Evolutionary conservation across 2,888 invertebrate species (phyloP).

Genomic region (Volucella zonaria): DNA sequence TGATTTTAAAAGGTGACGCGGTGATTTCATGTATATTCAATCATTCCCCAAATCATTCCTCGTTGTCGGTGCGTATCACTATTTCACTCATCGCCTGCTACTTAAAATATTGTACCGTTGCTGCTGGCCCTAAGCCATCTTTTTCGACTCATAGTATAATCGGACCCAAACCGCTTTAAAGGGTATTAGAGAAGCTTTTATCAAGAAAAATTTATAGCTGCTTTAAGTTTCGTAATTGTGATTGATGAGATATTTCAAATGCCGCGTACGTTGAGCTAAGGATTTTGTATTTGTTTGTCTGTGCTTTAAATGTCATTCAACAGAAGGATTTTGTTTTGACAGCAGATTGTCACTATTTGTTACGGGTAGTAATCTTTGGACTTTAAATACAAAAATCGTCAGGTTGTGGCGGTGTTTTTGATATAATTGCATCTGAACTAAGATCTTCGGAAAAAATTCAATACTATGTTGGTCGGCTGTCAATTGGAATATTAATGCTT

Average conservation of each 20-base stretch:
- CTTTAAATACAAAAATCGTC: conserved; percentile 37
- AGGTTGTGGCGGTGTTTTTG: conserved; percentile 31
- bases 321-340: conserved; percentile 55
- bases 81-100: neutral
- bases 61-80: conserved; percentile 15
- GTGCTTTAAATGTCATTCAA: conserved; percentile 34
- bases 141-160: conserved; percentile 40
- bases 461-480: too few relatives aligned
- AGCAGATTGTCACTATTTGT: conserved; percentile 60
- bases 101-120: conserved; percentile 40
- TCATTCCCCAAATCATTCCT: conserved; percentile 1
- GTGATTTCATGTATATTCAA: conserved; percentile 7
- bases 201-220: conserved; percentile 79
- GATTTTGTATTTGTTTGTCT: conserved; percentile 48
- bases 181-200: conserved; percentile 77
- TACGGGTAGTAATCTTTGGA: conserved; percentile 43
- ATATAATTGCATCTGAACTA: neutral
- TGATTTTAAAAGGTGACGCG: conserved; percentile 49
- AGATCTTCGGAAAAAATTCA: too few relatives aligned
- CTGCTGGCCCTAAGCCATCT: conserved; percentile 50
- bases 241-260: conserved; percentile 79
- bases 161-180: conserved; percentile 32
- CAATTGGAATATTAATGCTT: too few relatives aligned
- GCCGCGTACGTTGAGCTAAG: conserved; percentile 37
- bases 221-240: conserved; percentile 81